Percentiles rank a stretch among this genome's conserved stretches.
Evolutionary conservation across 2,113 vertebrate species (phyloP).

Genomic region (Grantiella picta): DNA sequence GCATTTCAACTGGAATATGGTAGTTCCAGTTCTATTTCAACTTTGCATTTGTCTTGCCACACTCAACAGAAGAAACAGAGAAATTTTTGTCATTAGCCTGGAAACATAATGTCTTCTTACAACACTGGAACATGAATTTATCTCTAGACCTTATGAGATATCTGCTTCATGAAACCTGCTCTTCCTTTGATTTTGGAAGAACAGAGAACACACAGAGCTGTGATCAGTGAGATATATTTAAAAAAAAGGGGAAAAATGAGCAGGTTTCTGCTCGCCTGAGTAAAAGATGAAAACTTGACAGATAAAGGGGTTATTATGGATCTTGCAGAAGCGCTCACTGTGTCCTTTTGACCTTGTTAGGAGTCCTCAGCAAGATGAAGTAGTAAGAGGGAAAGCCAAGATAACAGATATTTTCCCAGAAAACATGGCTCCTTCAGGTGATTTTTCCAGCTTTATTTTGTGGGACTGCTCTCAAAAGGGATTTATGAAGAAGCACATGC

Average conservation of each 20-base stretch:
- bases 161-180: not conserved
- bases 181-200: not conserved
- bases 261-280: not conserved
- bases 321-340: not conserved
- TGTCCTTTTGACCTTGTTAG: not conserved
- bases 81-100: not conserved
- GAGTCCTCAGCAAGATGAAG: not conserved
- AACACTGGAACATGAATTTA: not conserved
- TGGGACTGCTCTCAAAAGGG: not conserved
- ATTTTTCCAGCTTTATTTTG: not conserved
- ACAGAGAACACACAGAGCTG: not conserved
- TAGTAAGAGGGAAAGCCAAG: not conserved
- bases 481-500: not conserved
- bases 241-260: not conserved
- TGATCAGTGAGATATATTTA: rapidly evolving
- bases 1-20: not conserved
- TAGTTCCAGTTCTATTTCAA: not conserved
- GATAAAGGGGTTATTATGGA: not conserved
- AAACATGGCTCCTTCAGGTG: not conserved
- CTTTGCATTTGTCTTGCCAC: not conserved
- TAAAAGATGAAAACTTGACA: not conserved
- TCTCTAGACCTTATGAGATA: not conserved
- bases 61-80: not conserved
- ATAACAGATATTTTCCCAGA: not conserved
- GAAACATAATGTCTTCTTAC: not conserved